A percentile compares a stretch with the other conserved stretches of the same genome.
These are phyloP conservation scores for Chironomus striatipennis DNA, from an alignment of 1,140 invertebrate species.

Conservation along the genomic window DNA sequence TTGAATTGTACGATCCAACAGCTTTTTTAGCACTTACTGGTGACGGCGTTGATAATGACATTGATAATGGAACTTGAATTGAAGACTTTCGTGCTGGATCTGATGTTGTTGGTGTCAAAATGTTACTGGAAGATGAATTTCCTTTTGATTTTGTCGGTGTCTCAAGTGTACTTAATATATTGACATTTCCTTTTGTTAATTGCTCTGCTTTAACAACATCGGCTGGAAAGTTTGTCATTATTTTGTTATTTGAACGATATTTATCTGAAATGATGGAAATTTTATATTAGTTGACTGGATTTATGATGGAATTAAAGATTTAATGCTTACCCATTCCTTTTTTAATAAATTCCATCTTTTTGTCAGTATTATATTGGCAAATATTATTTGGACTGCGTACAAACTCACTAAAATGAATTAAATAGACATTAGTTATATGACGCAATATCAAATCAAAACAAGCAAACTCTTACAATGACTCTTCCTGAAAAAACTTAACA, in stretches of 20 bases:
- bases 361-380: conserved; percentile 63
- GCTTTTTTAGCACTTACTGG: neutral
- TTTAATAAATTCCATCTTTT: conserved; percentile 69
- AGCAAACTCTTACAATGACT: conserved; percentile 56
- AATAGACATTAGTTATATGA: neutral
- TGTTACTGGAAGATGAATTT: conserved; percentile 24
- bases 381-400: conserved; percentile 61
- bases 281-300: no score
- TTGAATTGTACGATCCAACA: neutral
- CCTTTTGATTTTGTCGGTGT: conserved; percentile 11
- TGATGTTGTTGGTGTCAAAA: neutral
- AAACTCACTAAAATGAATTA: conserved; percentile 58
- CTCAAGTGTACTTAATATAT: conserved; percentile 35
- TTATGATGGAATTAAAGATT: neutral
- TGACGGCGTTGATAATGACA: neutral
- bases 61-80: neutral
- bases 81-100: neutral
- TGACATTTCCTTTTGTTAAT: conserved; percentile 49
- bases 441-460: neutral
- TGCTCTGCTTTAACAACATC: conserved; percentile 61
- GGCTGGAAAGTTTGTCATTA: conserved; percentile 65
- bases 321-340: conserved; percentile 62
- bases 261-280: conserved; percentile 42
- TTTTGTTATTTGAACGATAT: conserved; percentile 49
- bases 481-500: conserved; percentile 76